Evolutionary conservation across 2,113 vertebrate genomes (phyloP), one percentile per base, ranked within the genome.

Genomic region (Piaya cayana): DNA sequence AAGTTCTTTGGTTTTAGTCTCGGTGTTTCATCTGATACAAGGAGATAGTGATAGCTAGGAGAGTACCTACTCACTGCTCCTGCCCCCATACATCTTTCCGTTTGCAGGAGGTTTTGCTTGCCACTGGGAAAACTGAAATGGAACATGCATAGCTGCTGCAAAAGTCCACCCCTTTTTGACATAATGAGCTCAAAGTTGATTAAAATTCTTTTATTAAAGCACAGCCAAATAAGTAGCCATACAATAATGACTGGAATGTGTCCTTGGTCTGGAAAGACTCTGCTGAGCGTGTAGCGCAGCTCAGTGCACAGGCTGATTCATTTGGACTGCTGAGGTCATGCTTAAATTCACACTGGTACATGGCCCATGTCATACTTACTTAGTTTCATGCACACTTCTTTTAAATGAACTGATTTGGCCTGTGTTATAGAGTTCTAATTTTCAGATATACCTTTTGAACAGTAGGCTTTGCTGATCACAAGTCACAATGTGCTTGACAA

Each of bases 101-200:
- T 58, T 68, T 74, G 49, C 42, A 75, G 12, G 50, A 39, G 16
- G 34, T 67, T 84, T 82, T 86, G 60, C 37, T 55, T 81, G 45
- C 27, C 22, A 8, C 1, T 59, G 65, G 71, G 71, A 81, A 81
- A 75, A 52, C 80, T 86, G n/a, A 88, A 70, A 47, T 39, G 36
- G 45, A 91, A 58, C 17, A 6, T 15, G 47, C 10, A 15, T 74
- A 67, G 20, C 78, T 82, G 62, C 74, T 64, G 43, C 59, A 81
- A 68, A 86, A 62, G 14, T 36, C 84, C 77, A 72, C 60, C 47
- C 4, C 2, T 26, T 92, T 89, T 79, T 89, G 39, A 47, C 56
- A 47, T 92, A 92, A 94, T 89, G 84, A 95, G 78, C 92, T 96
- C 78, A 84, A 95, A 92, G 65, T 95, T 91, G 65, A 93, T 95